Evolutionary conservation across 2,888 invertebrate genomes (phyloP).

Genomic region (Stenodema calcarata): DNA sequence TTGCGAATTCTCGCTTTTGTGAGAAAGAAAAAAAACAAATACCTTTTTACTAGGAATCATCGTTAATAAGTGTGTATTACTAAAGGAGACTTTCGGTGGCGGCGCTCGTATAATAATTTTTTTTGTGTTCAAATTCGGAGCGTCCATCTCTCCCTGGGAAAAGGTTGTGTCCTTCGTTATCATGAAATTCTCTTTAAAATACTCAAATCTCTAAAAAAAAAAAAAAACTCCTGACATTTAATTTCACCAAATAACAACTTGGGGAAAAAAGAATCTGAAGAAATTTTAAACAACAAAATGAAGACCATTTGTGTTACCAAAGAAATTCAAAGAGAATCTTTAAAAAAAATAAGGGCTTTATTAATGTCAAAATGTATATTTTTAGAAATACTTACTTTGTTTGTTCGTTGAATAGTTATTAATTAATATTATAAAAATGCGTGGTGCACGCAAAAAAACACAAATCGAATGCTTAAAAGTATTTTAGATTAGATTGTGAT

Average conservation of each 20-base stretch:
- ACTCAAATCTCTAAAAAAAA: not conserved
- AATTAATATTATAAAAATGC: constrained; percentile 45
- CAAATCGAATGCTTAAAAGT: constrained; percentile 55
- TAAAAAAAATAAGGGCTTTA: constrained; percentile 47
- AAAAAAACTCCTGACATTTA: constrained; percentile 18
- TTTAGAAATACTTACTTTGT: constrained; percentile 50
- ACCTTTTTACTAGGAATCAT: constrained; percentile 40
- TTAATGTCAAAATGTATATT: constrained; percentile 51
- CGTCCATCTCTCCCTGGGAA: constrained; percentile 38
- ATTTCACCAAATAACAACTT: not conserved
- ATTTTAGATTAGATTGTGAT: constrained; percentile 55
- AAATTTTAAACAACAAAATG: constrained; percentile 29
- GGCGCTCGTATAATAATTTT: constrained; percentile 28
- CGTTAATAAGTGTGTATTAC: constrained; percentile 18
- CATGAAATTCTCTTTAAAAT: constrained; percentile 11
- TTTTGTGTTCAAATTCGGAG: constrained; percentile 34
- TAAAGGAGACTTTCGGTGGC: not conserved
- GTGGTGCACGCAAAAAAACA: constrained; percentile 52
- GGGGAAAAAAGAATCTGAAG: not conserved
- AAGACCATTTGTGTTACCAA: constrained; percentile 49
- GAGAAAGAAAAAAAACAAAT: not conserved
- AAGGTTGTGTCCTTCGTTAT: constrained; percentile 48
- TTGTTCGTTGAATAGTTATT: constrained; percentile 40
- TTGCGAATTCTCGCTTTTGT: not conserved
- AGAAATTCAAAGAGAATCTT: constrained; percentile 44